These are phyloP conservation scores for Portunus trituberculatus DNA, from an alignment of 1,140 invertebrate species.

Conservation along the genomic window DNA sequence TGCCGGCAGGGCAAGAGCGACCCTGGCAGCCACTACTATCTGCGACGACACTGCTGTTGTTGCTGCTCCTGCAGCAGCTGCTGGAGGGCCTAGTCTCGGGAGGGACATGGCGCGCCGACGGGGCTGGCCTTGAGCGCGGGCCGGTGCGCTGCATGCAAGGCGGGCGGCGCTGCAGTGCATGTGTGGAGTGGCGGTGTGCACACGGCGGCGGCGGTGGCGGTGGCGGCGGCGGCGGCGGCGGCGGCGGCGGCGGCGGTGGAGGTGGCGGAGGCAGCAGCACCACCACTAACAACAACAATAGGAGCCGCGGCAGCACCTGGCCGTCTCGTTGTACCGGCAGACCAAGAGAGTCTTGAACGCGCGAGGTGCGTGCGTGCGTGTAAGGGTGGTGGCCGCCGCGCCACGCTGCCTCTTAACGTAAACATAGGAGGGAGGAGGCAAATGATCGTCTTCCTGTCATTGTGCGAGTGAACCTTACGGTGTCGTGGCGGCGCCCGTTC, in stretches of 20 bases:
- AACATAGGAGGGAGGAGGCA: constrained; percentile 67
- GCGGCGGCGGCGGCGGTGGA: background rate
- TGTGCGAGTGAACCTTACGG: constrained; percentile 74
- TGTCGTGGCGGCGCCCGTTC: constrained; percentile 60
- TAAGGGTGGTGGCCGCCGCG: constrained; percentile 64
- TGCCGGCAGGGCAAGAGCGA: background rate
- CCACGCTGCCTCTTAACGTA: constrained; percentile 74
- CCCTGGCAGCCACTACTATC: constrained; percentile 30
- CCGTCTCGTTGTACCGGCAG: constrained; percentile 46
- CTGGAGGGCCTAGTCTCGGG: constrained; percentile 72
- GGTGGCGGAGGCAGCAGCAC: background rate
- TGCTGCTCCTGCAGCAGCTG: constrained; percentile 60
- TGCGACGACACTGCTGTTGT: constrained; percentile 8
- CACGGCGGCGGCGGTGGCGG: constrained; percentile 63
- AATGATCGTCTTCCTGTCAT: constrained; percentile 76
- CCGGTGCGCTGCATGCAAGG: constrained; percentile 74
- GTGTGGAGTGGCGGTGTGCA: constrained; percentile 73
- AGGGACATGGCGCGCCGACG: constrained; percentile 70
- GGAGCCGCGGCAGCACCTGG: constrained; percentile 37
- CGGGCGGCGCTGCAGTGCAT: constrained; percentile 74
- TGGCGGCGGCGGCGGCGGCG: constrained; percentile 1
- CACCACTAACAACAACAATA: constrained; percentile 16
- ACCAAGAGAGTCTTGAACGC: constrained; percentile 57
- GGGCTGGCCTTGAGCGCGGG: constrained; percentile 74
- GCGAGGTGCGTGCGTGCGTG: constrained; percentile 68